Conservation (phyloP, 2,888 invertebrate species). For the Chironomus tentans region DNA sequence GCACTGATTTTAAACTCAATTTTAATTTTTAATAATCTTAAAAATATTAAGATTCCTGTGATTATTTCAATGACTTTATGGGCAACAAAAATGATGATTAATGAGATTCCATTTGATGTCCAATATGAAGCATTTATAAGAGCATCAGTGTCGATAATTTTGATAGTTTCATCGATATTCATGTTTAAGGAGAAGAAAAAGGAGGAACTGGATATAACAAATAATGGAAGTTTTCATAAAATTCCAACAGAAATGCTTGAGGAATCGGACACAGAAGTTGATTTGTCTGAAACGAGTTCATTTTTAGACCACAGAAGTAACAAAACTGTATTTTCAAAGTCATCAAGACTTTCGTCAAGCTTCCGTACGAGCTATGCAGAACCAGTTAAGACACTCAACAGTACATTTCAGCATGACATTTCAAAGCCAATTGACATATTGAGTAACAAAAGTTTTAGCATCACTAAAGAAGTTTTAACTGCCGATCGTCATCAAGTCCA, state of each 20-base stretch:
- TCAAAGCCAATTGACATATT: not conserved
- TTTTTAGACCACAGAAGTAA: not conserved
- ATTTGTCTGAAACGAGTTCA: not conserved
- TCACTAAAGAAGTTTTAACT: not conserved
- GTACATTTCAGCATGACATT: not conserved
- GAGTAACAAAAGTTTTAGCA: not conserved
- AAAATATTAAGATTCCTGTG: not conserved
- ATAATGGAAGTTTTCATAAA: not conserved
- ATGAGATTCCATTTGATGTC: not conserved
- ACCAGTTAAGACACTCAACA: not conserved
- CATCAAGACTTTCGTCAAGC: not conserved
- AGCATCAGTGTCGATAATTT: not conserved
- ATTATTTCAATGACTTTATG: not conserved
- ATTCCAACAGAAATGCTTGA: conserved; percentile 3
- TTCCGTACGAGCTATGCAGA: not conserved
- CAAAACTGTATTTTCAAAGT: not conserved
- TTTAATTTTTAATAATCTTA: not conserved
- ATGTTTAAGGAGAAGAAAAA: not conserved
- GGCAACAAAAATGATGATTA: not conserved
- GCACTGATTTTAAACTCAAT: not conserved
- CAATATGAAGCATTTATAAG: not conserved
- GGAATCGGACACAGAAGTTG: not conserved
- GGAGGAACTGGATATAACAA: not conserved
- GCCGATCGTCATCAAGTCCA: conserved; percentile 8
- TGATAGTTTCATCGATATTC: not conserved